Evolutionary conservation across 1,140 invertebrate genomes (phyloP), one percentile per base, ranked within the genome.

Genomic region (Cecropterus lyciades): DNA sequence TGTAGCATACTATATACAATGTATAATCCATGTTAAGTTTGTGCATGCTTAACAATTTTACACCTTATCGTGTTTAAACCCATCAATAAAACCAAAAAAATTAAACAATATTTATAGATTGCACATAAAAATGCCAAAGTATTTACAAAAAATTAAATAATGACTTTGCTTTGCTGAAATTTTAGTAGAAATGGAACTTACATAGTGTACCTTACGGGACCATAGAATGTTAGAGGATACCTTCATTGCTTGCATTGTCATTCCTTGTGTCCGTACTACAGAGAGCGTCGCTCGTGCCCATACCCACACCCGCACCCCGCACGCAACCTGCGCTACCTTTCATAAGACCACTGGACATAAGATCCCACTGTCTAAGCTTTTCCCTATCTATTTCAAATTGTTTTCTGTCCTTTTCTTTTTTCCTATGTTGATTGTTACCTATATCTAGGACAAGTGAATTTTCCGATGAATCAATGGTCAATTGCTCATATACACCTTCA

Each of bases 361-460:
- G 93, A 91, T 97, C 96, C 96, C 96, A 97, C 80, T 97, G 96
- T 30, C 96, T 93, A 70, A 97, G 93, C 71, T 96, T 97, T 91
- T 97, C 96, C 75, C 96, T 94, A 92, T 97, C 96, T 72, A 97
- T 95, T 83, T 96, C 96, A 93, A 92, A 93, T 48, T 80, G 82
- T 62, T 80, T 81, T 68, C 77, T 91, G 63, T 73, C 77, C 59
- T 73, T 85, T 63, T 75, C 68, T 52, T 82, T 72, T 55, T 66
- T 72, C 24, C 72, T 68, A 66, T 51, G 55, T 30, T 72, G 69
- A 48, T 46, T 69, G n/a, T 56, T 64, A 14, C 30, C 7, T 11
- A 17, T 53, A 5, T 73, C 55, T 51, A 46, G 53, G 9, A 64
- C 27, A 45, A 56, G 57, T 43, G 62, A 59, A 57, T 76, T 77